These are phyloP conservation scores for Addax nasomaculatus DNA, from an alignment of 2,113 vertebrate species.

Conservation along the genomic window DNA sequence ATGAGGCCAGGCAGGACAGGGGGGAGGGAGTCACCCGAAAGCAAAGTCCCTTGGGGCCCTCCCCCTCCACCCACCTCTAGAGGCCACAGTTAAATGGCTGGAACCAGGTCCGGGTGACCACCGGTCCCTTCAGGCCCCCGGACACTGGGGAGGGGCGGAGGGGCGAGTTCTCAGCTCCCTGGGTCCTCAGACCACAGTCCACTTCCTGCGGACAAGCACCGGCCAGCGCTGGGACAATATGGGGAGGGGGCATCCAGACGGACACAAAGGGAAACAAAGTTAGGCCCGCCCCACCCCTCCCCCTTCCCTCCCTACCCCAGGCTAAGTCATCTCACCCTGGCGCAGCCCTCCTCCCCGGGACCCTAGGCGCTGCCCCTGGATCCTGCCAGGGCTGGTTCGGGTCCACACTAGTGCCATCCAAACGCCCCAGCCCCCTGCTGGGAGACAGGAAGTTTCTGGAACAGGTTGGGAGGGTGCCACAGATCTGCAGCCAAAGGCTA, in stretches of 20 bases:
- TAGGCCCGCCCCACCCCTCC: background rate
- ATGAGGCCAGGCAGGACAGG: background rate
- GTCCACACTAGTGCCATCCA: background rate
- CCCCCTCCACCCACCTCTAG: background rate
- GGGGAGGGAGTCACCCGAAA: background rate
- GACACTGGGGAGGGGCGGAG: background rate
- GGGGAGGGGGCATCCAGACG: background rate
- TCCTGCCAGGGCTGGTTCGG: background rate
- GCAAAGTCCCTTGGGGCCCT: background rate
- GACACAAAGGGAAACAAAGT: background rate
- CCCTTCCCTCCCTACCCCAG: background rate
- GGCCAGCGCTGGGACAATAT: background rate
- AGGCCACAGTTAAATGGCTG: background rate
- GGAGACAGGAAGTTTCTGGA: background rate
- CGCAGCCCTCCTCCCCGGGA: background rate
- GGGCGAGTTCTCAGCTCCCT: background rate
- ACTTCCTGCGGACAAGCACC: background rate
- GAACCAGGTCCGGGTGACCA: background rate
- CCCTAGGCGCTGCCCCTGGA: background rate
- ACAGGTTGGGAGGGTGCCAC: background rate
- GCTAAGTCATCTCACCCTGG: slow-evolving; percentile 39
- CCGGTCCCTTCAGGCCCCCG: background rate
- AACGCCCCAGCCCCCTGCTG: background rate
- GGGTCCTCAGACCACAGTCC: background rate
- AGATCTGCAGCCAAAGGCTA: background rate